Conservation (phyloP, 2,113 vertebrate genomes). For the Hippocampus comes region DNA sequence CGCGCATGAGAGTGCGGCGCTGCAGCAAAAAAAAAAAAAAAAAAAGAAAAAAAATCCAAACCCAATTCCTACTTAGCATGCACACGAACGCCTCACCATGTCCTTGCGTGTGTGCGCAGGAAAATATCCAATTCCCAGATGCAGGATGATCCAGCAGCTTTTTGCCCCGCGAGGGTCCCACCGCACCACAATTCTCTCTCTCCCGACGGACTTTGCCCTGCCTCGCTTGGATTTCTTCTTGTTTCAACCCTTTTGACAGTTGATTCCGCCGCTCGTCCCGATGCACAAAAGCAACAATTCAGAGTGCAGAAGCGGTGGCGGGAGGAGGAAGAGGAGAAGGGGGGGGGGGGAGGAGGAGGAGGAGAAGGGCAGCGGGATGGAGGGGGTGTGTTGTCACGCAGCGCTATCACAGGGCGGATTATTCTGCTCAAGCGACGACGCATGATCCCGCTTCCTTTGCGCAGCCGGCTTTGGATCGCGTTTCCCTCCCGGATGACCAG, state of each 20-base stretch:
- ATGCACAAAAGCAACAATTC: conserved; percentile 37
- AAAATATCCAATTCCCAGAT: conserved; percentile 16
- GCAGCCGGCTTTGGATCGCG: conserved; percentile 54
- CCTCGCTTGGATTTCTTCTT: conserved; percentile 8
- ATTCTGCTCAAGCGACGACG: conserved; percentile 59
- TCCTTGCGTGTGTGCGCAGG: neutral
- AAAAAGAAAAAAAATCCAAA: neutral
- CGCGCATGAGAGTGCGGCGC: neutral
- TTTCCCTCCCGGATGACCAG: conserved; percentile 43
- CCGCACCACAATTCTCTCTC: conserved; percentile 13
- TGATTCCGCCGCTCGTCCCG: conserved; percentile 33
- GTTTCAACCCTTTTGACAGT: conserved; percentile 21
- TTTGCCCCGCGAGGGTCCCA: conserved; percentile 37
- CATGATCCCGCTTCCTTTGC: conserved; percentile 55
- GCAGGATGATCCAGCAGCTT: conserved; percentile 31
- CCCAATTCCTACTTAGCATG: conserved; percentile 1
- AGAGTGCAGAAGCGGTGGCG: conserved; percentile 15
- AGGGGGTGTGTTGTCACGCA: conserved; percentile 60
- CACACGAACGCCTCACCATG: neutral
- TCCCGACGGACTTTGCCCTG: conserved; percentile 20
- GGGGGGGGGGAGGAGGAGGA: neutral
- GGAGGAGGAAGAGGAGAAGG: neutral
- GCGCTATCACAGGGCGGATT: conserved; percentile 59
- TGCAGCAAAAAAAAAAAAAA: neutral
- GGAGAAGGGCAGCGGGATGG: conserved; percentile 1